A percentile compares a stretch with the other conserved stretches of the same genome.
phyloP scores from a whole-genome alignment of 2,113 vertebrate genomes.

The Phainopepla nitens region DNA sequence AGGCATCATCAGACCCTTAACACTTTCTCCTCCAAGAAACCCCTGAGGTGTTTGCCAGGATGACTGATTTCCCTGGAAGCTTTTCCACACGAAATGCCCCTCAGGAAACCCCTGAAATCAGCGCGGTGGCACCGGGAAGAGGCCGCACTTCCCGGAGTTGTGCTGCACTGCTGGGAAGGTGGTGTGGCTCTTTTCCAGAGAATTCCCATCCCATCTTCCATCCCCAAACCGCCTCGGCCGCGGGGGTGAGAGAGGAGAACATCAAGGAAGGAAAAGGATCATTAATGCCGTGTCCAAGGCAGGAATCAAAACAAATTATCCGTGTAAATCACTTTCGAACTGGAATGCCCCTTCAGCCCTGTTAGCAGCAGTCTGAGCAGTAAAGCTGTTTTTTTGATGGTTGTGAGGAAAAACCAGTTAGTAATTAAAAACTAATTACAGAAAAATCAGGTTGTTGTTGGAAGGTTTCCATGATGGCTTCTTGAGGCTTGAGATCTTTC shows the following conservation, averaged over 20 bases:
- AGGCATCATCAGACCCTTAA: no score
- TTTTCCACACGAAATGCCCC: rapidly evolving
- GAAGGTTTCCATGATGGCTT: not conserved
- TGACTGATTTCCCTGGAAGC: not conserved
- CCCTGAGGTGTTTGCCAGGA: not conserved
- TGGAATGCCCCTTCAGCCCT: not conserved
- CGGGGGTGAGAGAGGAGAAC: not conserved
- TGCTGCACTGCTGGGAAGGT: conserved; percentile 65
- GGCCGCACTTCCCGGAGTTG: conserved; percentile 52
- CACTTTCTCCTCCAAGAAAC: no score
- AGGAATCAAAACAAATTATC: not conserved
- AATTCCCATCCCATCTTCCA: not conserved
- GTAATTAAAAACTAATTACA: not conserved
- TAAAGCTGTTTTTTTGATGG: not conserved
- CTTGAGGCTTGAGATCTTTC: not conserved
- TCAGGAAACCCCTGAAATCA: not conserved
- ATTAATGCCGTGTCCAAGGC: not conserved
- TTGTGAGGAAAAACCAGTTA: not conserved
- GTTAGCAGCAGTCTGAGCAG: not conserved
- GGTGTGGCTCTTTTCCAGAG: conserved; percentile 25
- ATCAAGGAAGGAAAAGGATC: conserved; percentile 9
- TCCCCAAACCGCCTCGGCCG: not conserved
- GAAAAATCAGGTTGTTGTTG: not conserved
- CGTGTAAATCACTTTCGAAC: not conserved
- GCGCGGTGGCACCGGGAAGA: conserved; percentile 6